Evolutionary conservation across 2,113 vertebrate species (phyloP).

Genomic region (Falco punctatus): DNA sequence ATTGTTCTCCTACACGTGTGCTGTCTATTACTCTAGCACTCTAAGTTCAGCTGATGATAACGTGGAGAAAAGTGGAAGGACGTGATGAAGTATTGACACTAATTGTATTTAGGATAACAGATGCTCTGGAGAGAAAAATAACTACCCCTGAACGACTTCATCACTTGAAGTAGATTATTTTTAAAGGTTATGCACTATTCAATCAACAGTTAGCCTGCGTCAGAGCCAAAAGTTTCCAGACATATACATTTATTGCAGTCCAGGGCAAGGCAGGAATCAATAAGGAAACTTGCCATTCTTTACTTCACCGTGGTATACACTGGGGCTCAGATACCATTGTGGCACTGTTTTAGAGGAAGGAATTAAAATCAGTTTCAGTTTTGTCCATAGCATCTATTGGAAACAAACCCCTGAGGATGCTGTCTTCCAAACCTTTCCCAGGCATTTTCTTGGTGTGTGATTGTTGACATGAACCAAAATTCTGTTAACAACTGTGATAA

Average conservation of each 20-base stretch:
- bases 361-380: not conserved
- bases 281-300: not conserved
- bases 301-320: accelerated
- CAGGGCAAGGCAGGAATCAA: not conserved
- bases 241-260: not conserved
- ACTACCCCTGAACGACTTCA: not conserved
- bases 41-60: not conserved
- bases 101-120: not conserved
- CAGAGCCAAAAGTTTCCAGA: not conserved
- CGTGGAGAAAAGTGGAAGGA: not conserved
- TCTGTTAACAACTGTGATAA: not conserved
- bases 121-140: not conserved
- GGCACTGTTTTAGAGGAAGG: not conserved
- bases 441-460: not conserved
- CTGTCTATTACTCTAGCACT: not conserved
- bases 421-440: not conserved
- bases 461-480: not conserved
- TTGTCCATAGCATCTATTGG: not conserved
- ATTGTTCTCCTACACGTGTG: accelerated
- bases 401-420: not conserved
- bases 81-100: not conserved
- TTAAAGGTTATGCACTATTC: not conserved
- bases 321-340: not conserved
- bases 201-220: not conserved
- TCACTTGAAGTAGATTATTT: not conserved